phyloP scores from a whole-genome alignment of 1,140 invertebrate genomes.

The Apis dorsata region DNA sequence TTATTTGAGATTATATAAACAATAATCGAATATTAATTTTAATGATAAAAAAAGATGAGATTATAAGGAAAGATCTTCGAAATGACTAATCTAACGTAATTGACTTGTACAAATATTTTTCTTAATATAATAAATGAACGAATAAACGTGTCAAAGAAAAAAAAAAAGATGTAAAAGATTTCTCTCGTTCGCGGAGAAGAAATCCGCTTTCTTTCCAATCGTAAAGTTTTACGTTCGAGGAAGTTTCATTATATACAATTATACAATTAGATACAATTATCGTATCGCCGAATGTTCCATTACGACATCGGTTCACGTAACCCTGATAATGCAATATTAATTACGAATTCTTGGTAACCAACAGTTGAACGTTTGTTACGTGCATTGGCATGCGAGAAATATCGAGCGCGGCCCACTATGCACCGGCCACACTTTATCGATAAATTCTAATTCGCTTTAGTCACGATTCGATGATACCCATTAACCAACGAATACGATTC shows the following conservation, averaged over 20 bases:
- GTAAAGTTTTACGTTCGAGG: not conserved
- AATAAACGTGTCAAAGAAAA: not conserved
- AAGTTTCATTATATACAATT: slow-evolving; percentile 2
- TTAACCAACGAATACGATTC: no score
- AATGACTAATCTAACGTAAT: no score
- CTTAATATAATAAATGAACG: no score
- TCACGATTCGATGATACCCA: not conserved
- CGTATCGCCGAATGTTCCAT: slow-evolving; percentile 9
- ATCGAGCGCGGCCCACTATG: slow-evolving; percentile 14
- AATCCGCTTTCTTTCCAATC: not conserved
- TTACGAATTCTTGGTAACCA: slow-evolving; percentile 34
- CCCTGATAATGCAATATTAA: slow-evolving; percentile 40
- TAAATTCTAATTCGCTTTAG: slow-evolving; percentile 33
- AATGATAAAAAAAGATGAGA: no score
- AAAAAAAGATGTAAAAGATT: not conserved
- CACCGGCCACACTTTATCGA: slow-evolving; percentile 12
- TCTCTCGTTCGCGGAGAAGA: no score
- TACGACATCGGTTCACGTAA: slow-evolving; percentile 17
- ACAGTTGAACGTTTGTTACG: slow-evolving; percentile 18
- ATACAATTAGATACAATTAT: not conserved
- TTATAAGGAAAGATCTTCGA: no score
- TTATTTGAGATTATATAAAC: no score
- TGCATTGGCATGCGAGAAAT: slow-evolving; percentile 38
- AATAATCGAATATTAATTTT: no score
- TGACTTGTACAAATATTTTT: no score